Conservation (phyloP, 2,797 vertebrate genomes). For the Rallus crepitans region DNA sequence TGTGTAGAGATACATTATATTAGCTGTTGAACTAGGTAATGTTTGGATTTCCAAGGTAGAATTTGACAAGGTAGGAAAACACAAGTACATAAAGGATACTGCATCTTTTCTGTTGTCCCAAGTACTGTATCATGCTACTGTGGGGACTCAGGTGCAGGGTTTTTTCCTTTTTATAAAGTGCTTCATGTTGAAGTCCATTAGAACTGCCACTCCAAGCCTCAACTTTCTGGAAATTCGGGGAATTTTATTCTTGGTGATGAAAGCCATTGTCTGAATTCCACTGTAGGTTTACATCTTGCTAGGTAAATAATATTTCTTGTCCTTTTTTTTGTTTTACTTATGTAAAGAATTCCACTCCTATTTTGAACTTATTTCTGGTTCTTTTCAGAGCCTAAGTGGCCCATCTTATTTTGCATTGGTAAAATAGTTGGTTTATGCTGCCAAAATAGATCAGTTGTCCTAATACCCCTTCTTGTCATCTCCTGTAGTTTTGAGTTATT, state of each 20-base stretch:
- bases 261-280: neutral
- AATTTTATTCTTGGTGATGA: neutral
- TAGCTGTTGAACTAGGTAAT: neutral
- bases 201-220: neutral
- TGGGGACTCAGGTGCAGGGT: neutral
- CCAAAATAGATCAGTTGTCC: neutral
- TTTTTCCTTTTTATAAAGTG: neutral
- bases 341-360: neutral
- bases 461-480: neutral
- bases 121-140: fast-evolving
- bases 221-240: neutral
- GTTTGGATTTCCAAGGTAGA: neutral
- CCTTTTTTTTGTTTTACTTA: neutral
- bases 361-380: neutral
- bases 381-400: neutral
- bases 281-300: neutral
- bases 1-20: neutral
- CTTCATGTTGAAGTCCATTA: neutral
- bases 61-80: neutral
- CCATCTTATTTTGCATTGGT: neutral
- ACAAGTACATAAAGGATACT: neutral
- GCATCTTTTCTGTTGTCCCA: neutral
- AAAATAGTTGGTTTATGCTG: neutral
- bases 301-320: neutral
- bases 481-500: neutral